phyloP scores from a whole-genome alignment of 2,797 vertebrate genomes.

The Champsocephalus esox region DNA sequence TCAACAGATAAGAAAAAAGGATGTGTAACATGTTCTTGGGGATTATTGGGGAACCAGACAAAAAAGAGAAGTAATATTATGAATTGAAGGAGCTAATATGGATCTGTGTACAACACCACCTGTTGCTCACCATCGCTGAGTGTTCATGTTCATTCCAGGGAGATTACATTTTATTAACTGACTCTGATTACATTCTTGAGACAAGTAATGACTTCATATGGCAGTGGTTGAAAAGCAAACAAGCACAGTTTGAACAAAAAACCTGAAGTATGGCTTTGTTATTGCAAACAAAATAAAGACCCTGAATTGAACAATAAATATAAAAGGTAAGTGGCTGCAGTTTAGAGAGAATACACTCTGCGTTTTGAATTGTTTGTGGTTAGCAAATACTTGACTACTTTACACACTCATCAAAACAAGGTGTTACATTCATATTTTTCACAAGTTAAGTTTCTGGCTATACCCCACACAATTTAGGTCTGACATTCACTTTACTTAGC shows the following conservation, averaged over 20 bases:
- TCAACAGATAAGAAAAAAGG: constrained; percentile 55
- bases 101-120: constrained; percentile 8
- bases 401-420: not conserved
- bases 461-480: not conserved
- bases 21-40: constrained; percentile 45
- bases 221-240: constrained; percentile 7
- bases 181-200: constrained; percentile 8
- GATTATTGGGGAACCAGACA: constrained; percentile 22
- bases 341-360: not conserved
- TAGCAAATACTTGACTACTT: not conserved
- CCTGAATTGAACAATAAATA: not conserved
- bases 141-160: not conserved
- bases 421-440: not conserved
- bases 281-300: not conserved
- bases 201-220: constrained; percentile 4
- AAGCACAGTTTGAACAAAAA: not conserved
- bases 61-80: constrained; percentile 39
- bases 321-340: not conserved
- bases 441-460: not conserved
- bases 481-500: not conserved
- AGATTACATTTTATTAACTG: not conserved
- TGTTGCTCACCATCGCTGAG: constrained; percentile 16
- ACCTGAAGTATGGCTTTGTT: not conserved
- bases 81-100: constrained; percentile 18
- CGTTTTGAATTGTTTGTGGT: too few species aligned